Evolutionary conservation across 53 echinoderm and acorn worm genomes (phyloP), one percentile per base, ranked within the genome.

Genomic region (Patiria pectinifera): DNA sequence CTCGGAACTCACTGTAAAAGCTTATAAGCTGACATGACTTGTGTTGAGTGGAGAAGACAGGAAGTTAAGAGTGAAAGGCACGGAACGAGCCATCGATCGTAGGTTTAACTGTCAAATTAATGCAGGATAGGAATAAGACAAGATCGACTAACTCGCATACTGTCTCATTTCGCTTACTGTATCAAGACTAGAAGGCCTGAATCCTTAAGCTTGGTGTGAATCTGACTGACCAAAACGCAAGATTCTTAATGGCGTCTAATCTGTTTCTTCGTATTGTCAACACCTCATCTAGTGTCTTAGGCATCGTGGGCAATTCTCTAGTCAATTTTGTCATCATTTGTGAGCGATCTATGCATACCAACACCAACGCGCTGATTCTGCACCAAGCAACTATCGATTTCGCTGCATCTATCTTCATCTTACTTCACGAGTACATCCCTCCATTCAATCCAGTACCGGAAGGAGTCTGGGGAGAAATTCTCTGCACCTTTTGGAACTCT

Each of bases 351-450:
- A 93, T 93, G 93, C 93, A 93, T 46, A 93, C 82, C 13, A 72
- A 74, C 69, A 93, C 93, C 23, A 93, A 93, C 62, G 93, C 82
- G 2, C 61, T 87, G 14, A 93, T 93, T 25, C 83, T 87, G 4
- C 87, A 92, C 83, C 93, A 93, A 83, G 93, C 93, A n/a, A 62
- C 71, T 2, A 88, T 93, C 2, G 93, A 93, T 75, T 93, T 93
- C 25, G 9, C 87, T 26, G 83, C 87, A 25, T 93, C 87, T 11
- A 72, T 93, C 6, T 93, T 93, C 62, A 88, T 88, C 75, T 60
- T 93, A 0, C 62, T 72, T 10, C 88, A 82, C 45, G 87, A 72
- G 23, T 76, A 87, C 61, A 58, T 86, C 48, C 87, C 92, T 0
- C 82, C 78, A 12, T 45, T 88, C 25, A 18, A 82, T 5, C 88